A percentile compares a stretch with the other conserved stretches of the same genome.
phyloP scores from a whole-genome alignment of 1,140 invertebrate species.

The Mercenaria mercenaria region DNA sequence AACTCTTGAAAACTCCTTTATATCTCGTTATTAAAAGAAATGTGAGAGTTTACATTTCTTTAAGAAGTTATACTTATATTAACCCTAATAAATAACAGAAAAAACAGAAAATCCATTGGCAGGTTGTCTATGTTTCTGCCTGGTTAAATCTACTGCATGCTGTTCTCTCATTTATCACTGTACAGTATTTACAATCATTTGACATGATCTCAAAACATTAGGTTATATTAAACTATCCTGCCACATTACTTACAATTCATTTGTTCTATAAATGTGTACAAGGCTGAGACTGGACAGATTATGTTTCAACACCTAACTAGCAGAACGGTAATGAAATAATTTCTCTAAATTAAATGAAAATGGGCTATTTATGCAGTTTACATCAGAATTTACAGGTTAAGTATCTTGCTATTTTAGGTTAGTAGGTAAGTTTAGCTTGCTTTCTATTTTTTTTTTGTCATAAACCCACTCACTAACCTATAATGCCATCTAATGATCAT shows the following conservation, averaged over 20 bases:
- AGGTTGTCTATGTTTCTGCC: background rate
- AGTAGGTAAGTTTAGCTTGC: no score
- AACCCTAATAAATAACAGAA: background rate
- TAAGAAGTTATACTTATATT: background rate
- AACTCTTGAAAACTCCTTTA: background rate
- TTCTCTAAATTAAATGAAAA: no score
- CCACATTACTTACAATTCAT: slow-evolving; percentile 28
- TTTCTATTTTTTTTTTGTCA: no score
- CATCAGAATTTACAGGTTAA: no score
- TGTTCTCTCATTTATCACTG: background rate
- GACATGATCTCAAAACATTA: slow-evolving; percentile 18
- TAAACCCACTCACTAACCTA: no score
- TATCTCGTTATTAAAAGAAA: background rate
- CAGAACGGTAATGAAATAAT: no score
- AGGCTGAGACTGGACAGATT: background rate
- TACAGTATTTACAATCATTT: background rate
- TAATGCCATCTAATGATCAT: no score
- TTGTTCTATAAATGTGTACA: background rate
- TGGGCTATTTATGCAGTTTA: no score
- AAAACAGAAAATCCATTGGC: background rate
- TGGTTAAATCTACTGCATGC: background rate
- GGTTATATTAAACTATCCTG: slow-evolving; percentile 41
- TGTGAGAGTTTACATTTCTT: background rate
- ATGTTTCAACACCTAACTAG: no score
- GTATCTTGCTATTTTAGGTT: no score